Base-by-base conservation (phyloP, 1,140 invertebrate species). In the Galleria mellonella region DNA sequence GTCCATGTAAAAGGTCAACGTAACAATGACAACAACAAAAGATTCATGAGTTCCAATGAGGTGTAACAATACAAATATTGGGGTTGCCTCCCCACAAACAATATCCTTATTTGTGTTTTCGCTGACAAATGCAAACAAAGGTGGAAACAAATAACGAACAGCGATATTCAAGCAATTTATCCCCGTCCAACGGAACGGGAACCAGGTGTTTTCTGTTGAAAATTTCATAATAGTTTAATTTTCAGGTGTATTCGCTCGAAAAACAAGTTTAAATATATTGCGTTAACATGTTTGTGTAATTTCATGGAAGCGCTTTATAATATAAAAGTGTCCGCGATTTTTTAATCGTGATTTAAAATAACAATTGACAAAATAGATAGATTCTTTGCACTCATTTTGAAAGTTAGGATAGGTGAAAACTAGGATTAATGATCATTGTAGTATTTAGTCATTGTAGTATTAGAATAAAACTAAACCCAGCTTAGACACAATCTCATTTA, bases 41-140 rank as follows among this genome's bases (percentile, higher is more conserved):
- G 17, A 23, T 23, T 23, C 17, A 23, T 23, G 17, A 23, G 17
- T 23, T 23, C 17, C 17, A 23, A 23, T 23, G 17, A 23, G 17
- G 17, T 23, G 17, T 23, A 23, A 23, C 17, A 23, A 23, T 23
- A 23, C 17, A 23, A 23, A 17, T 23, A 37, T 17, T 37, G 35
- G 14, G 30, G 35, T 37, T 27, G 35, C 35, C 8, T 29, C 23
- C n/a, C n/a, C 32, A 35, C 32, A 38, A 40, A 30, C 38, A 9
- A 28, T 40, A 40, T 23, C 32, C 32, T 35, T 38, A 40, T 40
- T 40, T 30, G 38, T 30, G 10, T 35, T 35, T 35, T 35, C 32
- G 32, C 11, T 12, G 38, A 28, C 27, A 41, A 41, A 41, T 11
- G 13, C 39, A 41, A 41, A 41, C 29, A 41, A 9, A 32, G 29